Base-by-base conservation (phyloP, 2,888 invertebrate species). In the Belgica antarctica region DNA sequence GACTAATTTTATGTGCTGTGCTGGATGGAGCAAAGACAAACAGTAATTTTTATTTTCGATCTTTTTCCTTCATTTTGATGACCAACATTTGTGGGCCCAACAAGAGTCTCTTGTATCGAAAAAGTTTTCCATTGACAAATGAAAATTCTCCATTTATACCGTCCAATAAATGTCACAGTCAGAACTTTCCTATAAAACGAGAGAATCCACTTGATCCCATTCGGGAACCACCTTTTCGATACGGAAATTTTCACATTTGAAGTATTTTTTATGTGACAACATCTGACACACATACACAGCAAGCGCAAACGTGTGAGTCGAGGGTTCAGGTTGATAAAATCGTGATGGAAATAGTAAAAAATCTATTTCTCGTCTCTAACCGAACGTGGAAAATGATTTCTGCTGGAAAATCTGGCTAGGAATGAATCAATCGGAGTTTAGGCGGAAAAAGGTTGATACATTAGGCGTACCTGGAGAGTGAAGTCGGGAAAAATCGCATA, bases 341-440 rank as follows among this genome's bases (percentile, higher is more conserved):
- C 62, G 62, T 62, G 62, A 63, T 36, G 24, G 19, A 63, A 63
- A 63, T 63, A 36, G 62, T 36, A 31, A 63, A 63, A 63, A 63
- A 63, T 31, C 2, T 31, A 17, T 24, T 61, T 36, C 41, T 10
- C 41, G 41, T 52, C n/a, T 52, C 52, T 22, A 12, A 52, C 22
- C 17, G 52, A 22, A 52, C 52, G 52, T 52, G 52, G 22, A 52
- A 3, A 52, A 52, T 52, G 52, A 52, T 52, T 52, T n/a, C 52
- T 52, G 19, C 8, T n/a, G 52, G 52, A 52, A 41, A 41, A 52
- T 52, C 52, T 52, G 52, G 52, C 52, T 4, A 52, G 52, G 52
- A 17, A 7, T n/a, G 52, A 52, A 41, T 41, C 52, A 52, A 52
- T 52, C 52, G 22, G 22, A 7, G 52, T 10, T 52, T n/a, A n/a